phyloP scores from a whole-genome alignment of 1,140 invertebrate species.

The Tetranychus urticae region DNA sequence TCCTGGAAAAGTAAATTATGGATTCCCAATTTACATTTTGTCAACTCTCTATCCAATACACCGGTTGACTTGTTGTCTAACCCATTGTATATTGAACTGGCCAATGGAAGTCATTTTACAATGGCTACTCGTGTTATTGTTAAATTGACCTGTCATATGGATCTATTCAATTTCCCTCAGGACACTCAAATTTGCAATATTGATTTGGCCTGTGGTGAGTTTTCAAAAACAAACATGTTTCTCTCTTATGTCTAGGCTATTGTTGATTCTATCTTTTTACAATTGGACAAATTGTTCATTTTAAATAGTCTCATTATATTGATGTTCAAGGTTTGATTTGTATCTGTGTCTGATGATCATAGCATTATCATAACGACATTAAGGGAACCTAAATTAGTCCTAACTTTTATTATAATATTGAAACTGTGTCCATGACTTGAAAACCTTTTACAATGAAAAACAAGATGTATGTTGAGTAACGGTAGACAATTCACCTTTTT shows the following conservation, averaged over 20 bases:
- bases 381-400: background rate
- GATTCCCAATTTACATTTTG: slow-evolving; percentile 1
- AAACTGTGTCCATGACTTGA: too few relatives aligned
- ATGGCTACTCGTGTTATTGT: background rate
- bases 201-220: slow-evolving; percentile 9
- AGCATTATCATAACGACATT: too few relatives aligned
- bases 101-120: background rate
- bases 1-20: background rate
- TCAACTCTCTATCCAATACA: slow-evolving; percentile 5
- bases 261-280: too few relatives aligned
- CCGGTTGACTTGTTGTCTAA: slow-evolving; percentile 3
- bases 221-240: background rate
- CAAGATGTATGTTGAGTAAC: background rate
- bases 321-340: too few relatives aligned
- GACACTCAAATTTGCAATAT: slow-evolving; percentile 13
- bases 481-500: background rate
- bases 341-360: too few relatives aligned
- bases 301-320: too few relatives aligned
- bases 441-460: background rate
- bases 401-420: too few relatives aligned
- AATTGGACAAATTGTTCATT: too few relatives aligned
- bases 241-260: too few relatives aligned
- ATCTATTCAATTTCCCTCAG: slow-evolving; percentile 12
- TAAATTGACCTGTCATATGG: slow-evolving; percentile 12
- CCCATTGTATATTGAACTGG: background rate